Evolutionary conservation across 2,888 invertebrate species (phyloP).

Genomic region (Fissipunctia ypsillon): DNA sequence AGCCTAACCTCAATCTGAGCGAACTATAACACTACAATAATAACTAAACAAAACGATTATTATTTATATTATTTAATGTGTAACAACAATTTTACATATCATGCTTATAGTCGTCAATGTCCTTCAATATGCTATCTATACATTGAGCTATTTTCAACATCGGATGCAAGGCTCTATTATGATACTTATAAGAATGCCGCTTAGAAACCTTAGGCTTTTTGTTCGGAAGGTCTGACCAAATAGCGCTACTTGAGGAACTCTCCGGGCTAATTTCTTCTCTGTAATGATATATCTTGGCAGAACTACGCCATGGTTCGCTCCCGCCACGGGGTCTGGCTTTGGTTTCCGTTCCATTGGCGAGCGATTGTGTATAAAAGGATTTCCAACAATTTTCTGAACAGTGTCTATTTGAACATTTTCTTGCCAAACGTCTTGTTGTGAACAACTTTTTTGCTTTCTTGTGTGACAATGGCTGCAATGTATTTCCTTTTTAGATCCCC

Average conservation of each 20-base stretch:
- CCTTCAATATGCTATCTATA: constrained; percentile 79
- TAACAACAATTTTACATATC: constrained; percentile 60
- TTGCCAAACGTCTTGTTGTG: constrained; percentile 35
- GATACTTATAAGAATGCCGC: constrained; percentile 66
- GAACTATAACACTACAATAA: background rate
- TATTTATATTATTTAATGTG: constrained; percentile 42
- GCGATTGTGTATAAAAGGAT: constrained; percentile 60
- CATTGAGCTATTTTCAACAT: constrained; percentile 80
- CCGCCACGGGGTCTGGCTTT: constrained; percentile 44
- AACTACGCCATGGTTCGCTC: constrained; percentile 74
- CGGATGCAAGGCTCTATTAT: constrained; percentile 73
- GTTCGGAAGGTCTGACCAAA: constrained; percentile 67
- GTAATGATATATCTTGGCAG: constrained; percentile 54
- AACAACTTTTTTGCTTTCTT: constrained; percentile 47
- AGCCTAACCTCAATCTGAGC: background rate
- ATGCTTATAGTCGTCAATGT: constrained; percentile 72
- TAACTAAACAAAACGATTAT: constrained; percentile 12
- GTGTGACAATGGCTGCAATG: constrained; percentile 44
- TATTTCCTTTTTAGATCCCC: constrained; percentile 1
- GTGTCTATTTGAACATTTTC: constrained; percentile 55
- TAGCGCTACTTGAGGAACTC: constrained; percentile 61
- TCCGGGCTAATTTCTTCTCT: constrained; percentile 51
- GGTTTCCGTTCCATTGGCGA: constrained; percentile 57
- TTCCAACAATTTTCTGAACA: constrained; percentile 71
- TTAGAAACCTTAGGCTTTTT: constrained; percentile 38